Percentiles rank a stretch among this genome's conserved stretches.
These are phyloP conservation scores for Pseudotriccus pelzelni DNA, from an alignment of 2,797 vertebrate genomes.

Conservation along the genomic window DNA sequence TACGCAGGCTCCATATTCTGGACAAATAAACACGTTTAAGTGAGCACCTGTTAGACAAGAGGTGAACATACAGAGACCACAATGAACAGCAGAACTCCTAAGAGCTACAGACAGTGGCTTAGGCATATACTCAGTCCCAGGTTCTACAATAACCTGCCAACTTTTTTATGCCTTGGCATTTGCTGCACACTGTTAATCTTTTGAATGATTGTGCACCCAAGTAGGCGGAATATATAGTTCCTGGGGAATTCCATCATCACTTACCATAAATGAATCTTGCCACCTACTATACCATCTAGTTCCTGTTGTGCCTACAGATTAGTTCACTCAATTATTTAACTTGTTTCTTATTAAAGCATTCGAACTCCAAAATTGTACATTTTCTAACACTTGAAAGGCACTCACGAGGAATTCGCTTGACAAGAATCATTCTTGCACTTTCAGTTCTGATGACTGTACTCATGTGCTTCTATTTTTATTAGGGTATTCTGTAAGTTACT, in stretches of 20 bases:
- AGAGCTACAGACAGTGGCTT: neutral
- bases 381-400: neutral
- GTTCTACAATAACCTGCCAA: neutral
- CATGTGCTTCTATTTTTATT: neutral
- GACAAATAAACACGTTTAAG: neutral
- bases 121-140: neutral
- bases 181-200: neutral
- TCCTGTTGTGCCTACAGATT: conserved; percentile 1
- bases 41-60: neutral
- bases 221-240: conserved; percentile 16
- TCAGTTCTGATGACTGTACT: neutral
- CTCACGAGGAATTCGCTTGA: neutral
- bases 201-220: neutral
- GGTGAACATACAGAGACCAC: neutral
- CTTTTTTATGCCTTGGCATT: neutral
- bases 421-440: neutral
- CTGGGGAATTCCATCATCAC: conserved; percentile 38
- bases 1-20: neutral
- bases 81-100: neutral
- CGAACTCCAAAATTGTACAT: neutral
- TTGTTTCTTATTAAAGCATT: neutral
- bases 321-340: neutral
- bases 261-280: conserved; percentile 8
- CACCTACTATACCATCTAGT: conserved; percentile 4
- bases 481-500: neutral